phyloP scores from a whole-genome alignment of 2,888 invertebrate genomes.

The Acronicta psi region DNA sequence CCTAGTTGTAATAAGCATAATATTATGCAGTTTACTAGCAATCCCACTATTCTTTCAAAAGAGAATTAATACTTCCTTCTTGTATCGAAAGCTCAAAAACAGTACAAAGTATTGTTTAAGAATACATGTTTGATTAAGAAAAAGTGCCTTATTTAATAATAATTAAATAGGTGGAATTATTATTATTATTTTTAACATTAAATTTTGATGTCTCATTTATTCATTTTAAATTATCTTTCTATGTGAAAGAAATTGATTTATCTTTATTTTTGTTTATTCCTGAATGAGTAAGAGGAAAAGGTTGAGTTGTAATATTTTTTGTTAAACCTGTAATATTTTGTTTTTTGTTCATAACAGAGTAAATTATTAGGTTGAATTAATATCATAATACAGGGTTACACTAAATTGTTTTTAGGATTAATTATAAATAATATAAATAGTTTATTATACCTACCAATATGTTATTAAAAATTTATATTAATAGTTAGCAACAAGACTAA shows the following conservation, averaged over 20 bases:
- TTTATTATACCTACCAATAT: background rate
- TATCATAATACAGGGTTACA: conserved; percentile 33
- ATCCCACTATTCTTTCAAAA: background rate
- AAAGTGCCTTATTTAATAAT: conserved; percentile 47
- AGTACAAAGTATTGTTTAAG: conserved; percentile 43
- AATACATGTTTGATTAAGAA: conserved; percentile 45
- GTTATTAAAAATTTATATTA: conserved; percentile 26
- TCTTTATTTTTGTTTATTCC: conserved; percentile 18
- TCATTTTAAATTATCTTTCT: conserved; percentile 22
- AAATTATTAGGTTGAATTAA: conserved; percentile 25
- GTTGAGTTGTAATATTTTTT: conserved; percentile 10
- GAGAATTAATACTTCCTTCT: conserved; percentile 10
- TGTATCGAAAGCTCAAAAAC: conserved; percentile 29
- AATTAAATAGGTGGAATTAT: conserved; percentile 22
- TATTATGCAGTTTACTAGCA: conserved; percentile 13
- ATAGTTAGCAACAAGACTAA: conserved; percentile 4
- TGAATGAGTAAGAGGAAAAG: conserved; percentile 3
- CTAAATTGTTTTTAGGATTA: conserved; percentile 14
- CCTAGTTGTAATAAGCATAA: background rate
- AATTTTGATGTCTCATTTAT: conserved; percentile 2
- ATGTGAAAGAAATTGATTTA: conserved; percentile 25
- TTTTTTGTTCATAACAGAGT: conserved; percentile 23
- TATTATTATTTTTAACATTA: conserved; percentile 9
- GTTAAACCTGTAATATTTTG: background rate
- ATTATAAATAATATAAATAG: conserved; percentile 8